Evolutionary conservation across 2,888 invertebrate species (phyloP).

Genomic region (Panzeria rudis): DNA sequence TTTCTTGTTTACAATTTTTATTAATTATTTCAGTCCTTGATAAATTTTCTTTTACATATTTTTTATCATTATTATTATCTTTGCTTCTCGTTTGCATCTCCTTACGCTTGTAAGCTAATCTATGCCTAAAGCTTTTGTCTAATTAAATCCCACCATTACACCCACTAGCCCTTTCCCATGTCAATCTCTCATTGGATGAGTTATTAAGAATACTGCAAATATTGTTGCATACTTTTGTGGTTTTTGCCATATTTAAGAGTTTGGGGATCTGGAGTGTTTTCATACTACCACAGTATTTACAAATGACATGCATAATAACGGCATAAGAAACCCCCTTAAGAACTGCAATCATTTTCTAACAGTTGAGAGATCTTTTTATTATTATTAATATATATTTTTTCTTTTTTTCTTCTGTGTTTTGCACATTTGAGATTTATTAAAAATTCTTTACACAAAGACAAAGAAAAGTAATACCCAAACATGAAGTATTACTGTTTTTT

Average conservation of each 20-base stretch:
- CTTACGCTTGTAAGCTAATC: conserved; percentile 67
- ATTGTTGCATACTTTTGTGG: conserved; percentile 75
- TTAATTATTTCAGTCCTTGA: conserved; percentile 53
- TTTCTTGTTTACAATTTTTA: conserved; percentile 57
- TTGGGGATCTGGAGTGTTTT: conserved; percentile 61
- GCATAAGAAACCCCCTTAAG: conserved; percentile 73
- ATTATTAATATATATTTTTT: conserved; percentile 66
- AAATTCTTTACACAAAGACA: conserved; percentile 79
- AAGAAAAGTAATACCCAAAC: conserved; percentile 72
- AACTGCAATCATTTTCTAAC: conserved; percentile 73
- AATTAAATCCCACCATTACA: conserved; percentile 81
- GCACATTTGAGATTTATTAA: conserved; percentile 83
- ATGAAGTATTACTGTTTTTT: conserved; percentile 68
- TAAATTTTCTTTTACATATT: conserved; percentile 38
- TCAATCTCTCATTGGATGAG: conserved; percentile 63
- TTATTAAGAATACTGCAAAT: conserved; percentile 74
- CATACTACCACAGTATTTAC: conserved; percentile 44
- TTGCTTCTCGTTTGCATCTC: conserved; percentile 46
- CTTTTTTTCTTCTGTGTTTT: conserved; percentile 67
- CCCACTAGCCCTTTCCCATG: conserved; percentile 50
- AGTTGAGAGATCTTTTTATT: conserved; percentile 67
- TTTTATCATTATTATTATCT: conserved; percentile 49
- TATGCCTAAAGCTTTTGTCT: conserved; percentile 79
- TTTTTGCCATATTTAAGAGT: conserved; percentile 53
- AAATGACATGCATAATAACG: conserved; percentile 67